phyloP scores from a whole-genome alignment of 2,888 invertebrate species.

The Lathronympha strigana region DNA sequence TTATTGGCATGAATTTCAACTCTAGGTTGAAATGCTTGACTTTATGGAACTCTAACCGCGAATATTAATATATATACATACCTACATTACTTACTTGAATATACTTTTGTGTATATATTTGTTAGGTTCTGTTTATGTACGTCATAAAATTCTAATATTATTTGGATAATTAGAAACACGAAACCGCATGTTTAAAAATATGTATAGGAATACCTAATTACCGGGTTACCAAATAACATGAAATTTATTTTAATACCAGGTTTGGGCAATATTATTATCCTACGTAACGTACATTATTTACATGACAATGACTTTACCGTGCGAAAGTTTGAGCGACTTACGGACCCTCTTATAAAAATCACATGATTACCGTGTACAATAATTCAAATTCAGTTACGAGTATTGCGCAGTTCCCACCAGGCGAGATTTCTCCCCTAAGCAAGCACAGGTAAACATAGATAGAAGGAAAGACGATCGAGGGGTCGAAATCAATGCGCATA shows the following conservation, averaged over 20 bases:
- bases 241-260: slow-evolving; percentile 3
- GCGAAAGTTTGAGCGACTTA: slow-evolving; percentile 67
- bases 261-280: slow-evolving; percentile 22
- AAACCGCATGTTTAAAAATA: not conserved
- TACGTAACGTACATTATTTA: slow-evolving; percentile 48
- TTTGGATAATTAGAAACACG: not conserved
- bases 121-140: not conserved
- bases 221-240: not conserved
- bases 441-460: slow-evolving; percentile 77
- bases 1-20: too few species aligned
- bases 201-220: slow-evolving; percentile 7
- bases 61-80: too few species aligned
- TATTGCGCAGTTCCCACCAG: slow-evolving; percentile 75
- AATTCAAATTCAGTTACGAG: slow-evolving; percentile 75
- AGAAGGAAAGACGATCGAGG: slow-evolving; percentile 77
- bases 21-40: too few species aligned
- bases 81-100: too few species aligned
- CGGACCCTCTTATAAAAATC: slow-evolving; percentile 68
- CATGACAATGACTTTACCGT: slow-evolving; percentile 70
- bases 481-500: slow-evolving; percentile 74
- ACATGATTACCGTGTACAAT: slow-evolving; percentile 68
- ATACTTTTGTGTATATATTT: not conserved
- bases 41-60: too few species aligned
- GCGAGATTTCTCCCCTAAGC: slow-evolving; percentile 75
- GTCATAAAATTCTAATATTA: not conserved